phyloP scores from a whole-genome alignment of 2,888 invertebrate species.

The Cylloceria caligata region DNA sequence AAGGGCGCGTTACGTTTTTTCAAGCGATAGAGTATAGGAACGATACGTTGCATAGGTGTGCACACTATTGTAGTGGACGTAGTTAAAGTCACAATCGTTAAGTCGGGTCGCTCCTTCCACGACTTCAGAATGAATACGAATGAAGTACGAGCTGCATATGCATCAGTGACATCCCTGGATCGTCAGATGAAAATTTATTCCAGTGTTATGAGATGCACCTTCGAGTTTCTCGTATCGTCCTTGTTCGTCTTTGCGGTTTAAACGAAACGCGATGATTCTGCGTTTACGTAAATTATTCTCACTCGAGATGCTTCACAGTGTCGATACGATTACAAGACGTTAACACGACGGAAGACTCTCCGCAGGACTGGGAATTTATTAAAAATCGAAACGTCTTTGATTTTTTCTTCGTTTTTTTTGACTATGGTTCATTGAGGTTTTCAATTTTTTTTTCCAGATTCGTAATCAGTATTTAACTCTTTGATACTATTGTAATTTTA shows the following conservation, averaged over 20 bases:
- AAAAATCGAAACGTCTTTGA: too few species aligned
- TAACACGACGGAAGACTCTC: background rate
- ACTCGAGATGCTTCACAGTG: background rate
- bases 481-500: too few species aligned
- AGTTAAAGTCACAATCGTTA: slow-evolving; percentile 9
- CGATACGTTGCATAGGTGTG: background rate
- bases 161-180: slow-evolving; percentile 14
- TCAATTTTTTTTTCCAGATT: too few species aligned
- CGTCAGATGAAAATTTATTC: slow-evolving; percentile 29
- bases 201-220: background rate
- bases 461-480: too few species aligned
- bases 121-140: slow-evolving; percentile 49
- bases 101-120: slow-evolving; percentile 5
- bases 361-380: too few species aligned
- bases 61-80: background rate
- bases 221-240: background rate
- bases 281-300: slow-evolving; percentile 11
- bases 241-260: background rate
- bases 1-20: slow-evolving; percentile 8
- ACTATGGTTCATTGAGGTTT: too few species aligned
- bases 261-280: background rate
- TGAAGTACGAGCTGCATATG: slow-evolving; percentile 55
- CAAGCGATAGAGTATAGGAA: background rate
- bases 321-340: background rate
- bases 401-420: too few species aligned